Percentiles rank a stretch among this genome's conserved stretches.
Conservation (phyloP, 1,140 invertebrate species). For the Drosophila sechellia region DNA sequence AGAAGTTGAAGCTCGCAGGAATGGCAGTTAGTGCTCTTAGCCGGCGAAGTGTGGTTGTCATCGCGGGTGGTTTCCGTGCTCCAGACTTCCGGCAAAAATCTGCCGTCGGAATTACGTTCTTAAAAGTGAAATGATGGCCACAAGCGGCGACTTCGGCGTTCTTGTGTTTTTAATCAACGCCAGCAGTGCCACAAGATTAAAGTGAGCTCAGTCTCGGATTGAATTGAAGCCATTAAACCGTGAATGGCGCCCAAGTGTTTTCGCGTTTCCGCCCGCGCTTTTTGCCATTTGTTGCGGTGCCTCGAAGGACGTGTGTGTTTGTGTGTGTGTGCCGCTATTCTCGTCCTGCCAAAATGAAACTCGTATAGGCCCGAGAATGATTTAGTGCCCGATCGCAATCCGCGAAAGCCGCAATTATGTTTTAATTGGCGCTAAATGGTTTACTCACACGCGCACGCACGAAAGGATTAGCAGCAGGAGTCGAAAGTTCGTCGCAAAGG, state of each 20-base stretch:
- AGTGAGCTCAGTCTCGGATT: conserved; percentile 52
- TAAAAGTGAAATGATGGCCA: conserved; percentile 6
- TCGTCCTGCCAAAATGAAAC: conserved; percentile 15
- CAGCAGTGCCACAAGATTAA: conserved; percentile 59
- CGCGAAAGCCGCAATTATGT: conserved; percentile 75
- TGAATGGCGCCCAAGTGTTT: conserved; percentile 21
- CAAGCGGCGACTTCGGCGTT: not conserved
- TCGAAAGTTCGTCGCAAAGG: conserved; percentile 15
- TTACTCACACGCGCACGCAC: conserved; percentile 53
- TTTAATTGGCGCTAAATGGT: conserved; percentile 78
- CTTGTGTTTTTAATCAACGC: conserved; percentile 40
- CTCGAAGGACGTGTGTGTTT: not conserved
- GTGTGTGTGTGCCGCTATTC: conserved; percentile 49
- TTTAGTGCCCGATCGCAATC: conserved; percentile 72
- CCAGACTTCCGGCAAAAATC: conserved; percentile 6
- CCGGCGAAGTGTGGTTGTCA: conserved; percentile 42
- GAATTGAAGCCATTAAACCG: conserved; percentile 39
- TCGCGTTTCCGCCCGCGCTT: conserved; percentile 57
- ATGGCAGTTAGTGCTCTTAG: conserved; percentile 26
- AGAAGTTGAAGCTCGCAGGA: conserved; percentile 32
- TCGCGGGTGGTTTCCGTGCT: conserved; percentile 1
- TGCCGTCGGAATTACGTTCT: conserved; percentile 41
- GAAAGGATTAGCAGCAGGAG: conserved; percentile 31
- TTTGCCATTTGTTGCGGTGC: conserved; percentile 23
- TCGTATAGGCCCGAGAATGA: conserved; percentile 52